Conservation (phyloP, 2,797 vertebrate genomes). For the Percopsis omiscomaycus region DNA sequence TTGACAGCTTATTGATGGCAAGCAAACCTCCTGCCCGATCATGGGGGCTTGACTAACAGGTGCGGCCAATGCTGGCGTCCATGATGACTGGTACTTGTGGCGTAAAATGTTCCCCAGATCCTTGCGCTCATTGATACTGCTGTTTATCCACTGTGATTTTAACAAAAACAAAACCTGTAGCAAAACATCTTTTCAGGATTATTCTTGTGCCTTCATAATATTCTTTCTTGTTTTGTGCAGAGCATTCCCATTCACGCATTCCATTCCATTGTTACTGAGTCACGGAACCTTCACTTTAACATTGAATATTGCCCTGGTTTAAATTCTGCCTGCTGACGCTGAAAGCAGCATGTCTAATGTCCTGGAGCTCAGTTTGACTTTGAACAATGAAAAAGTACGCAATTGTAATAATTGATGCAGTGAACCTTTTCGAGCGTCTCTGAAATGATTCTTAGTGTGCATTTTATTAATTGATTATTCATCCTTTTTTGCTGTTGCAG, state of each 20-base stretch:
- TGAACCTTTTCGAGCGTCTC: background rate
- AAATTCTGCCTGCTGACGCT: background rate
- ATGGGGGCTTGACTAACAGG: constrained; percentile 3
- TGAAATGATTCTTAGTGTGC: too few species aligned
- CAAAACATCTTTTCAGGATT: constrained; percentile 18
- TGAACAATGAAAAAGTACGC: background rate
- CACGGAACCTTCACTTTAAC: background rate
- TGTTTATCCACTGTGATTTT: too few species aligned
- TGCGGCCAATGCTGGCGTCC: constrained; percentile 3
- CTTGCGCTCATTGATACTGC: background rate
- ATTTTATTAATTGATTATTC: too few species aligned
- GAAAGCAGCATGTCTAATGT: background rate
- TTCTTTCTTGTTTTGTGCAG: background rate
- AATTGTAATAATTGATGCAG: background rate
- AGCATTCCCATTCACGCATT: background rate
- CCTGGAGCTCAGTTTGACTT: too few species aligned
- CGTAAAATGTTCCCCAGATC: background rate
- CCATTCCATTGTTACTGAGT: background rate
- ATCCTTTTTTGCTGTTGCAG: too few species aligned
- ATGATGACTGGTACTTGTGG: background rate
- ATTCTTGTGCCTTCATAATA: constrained; percentile 17
- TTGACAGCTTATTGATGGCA: constrained; percentile 8
- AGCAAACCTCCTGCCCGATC: too few species aligned
- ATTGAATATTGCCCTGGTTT: background rate
- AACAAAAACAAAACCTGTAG: constrained; percentile 10